Conservation (phyloP, 2,888 invertebrate genomes). For the Didymodactylos carnosus region DNA sequence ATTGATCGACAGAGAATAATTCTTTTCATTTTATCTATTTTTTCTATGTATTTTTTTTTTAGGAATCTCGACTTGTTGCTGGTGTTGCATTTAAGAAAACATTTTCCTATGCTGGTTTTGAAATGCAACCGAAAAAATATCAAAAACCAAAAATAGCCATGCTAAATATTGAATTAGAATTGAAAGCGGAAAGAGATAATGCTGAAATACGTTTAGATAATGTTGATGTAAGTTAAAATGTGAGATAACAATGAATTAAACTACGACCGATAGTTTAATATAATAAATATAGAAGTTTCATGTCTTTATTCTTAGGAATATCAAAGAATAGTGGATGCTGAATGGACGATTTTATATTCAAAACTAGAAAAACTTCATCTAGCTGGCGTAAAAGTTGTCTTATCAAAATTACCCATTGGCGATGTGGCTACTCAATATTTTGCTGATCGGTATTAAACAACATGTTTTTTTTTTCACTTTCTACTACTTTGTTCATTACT, state of each 20-base stretch:
- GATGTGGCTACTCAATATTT: constrained; percentile 99
- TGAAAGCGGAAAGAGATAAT: constrained; percentile 93
- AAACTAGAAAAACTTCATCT: constrained; percentile 74
- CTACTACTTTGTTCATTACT: no score
- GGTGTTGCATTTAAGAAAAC: constrained; percentile 99
- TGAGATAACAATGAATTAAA: no score
- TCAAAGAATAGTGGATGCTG: constrained; percentile 91
- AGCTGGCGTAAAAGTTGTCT: constrained; percentile 80
- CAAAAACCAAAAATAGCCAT: constrained; percentile 70
- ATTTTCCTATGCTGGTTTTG: constrained; percentile 97
- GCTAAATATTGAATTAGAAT: constrained; percentile 83
- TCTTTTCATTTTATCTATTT: constrained; percentile 14
- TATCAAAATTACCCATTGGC: constrained; percentile 89
- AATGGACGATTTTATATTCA: constrained; percentile 87
- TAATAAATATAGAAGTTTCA: no score
- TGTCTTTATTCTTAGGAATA: constrained; percentile 46
- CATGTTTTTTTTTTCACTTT: constrained; percentile 22
- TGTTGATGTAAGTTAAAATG: constrained; percentile 33
- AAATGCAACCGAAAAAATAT: constrained; percentile 95
- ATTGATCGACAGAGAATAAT: no score
- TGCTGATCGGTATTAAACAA: constrained; percentile 65
- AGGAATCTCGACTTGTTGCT: constrained; percentile 68
- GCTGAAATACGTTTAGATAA: constrained; percentile 86
- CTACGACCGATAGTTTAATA: no score
- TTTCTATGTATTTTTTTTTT: constrained; percentile 14